Evolutionary conservation across 1,140 invertebrate genomes (phyloP).

Genomic region (Cyclina sinensis): DNA sequence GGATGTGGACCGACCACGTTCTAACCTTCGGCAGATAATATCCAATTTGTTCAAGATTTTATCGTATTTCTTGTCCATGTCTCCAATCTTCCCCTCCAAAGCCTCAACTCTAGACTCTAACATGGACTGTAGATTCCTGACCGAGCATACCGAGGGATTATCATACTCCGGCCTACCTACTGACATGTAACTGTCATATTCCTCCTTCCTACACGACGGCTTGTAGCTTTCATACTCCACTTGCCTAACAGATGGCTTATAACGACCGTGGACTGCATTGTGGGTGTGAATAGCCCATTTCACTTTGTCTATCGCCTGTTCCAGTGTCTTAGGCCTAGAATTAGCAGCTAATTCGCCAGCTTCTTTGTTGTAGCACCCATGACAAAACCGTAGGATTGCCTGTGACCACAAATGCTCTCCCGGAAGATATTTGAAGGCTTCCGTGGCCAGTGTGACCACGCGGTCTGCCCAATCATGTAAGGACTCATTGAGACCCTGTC

Average conservation of each 20-base stretch:
- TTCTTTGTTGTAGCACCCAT: neutral
- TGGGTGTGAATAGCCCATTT: conserved; percentile 36
- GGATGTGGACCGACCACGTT: neutral
- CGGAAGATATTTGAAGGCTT: neutral
- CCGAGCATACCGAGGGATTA: no score
- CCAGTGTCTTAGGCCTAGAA: neutral
- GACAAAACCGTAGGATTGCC: conserved; percentile 8
- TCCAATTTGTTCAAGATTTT: neutral
- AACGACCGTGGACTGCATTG: neutral
- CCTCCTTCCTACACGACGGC: neutral
- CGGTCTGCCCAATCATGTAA: conserved; percentile 37
- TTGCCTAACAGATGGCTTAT: neutral
- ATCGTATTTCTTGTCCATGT: neutral
- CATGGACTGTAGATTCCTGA: no score
- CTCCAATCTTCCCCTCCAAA: neutral
- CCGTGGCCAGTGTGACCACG: neutral
- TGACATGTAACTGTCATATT: no score
- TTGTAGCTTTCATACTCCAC: neutral
- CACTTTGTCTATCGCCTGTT: conserved; percentile 30
- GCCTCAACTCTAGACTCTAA: neutral
- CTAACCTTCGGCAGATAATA: neutral
- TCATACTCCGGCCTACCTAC: neutral
- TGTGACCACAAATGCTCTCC: conserved; percentile 7
- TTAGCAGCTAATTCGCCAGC: neutral
- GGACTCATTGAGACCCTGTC: neutral